These are phyloP conservation scores for Brachionus plicatilis DNA, from an alignment of 1,140 invertebrate species.

Conservation along the genomic window DNA sequence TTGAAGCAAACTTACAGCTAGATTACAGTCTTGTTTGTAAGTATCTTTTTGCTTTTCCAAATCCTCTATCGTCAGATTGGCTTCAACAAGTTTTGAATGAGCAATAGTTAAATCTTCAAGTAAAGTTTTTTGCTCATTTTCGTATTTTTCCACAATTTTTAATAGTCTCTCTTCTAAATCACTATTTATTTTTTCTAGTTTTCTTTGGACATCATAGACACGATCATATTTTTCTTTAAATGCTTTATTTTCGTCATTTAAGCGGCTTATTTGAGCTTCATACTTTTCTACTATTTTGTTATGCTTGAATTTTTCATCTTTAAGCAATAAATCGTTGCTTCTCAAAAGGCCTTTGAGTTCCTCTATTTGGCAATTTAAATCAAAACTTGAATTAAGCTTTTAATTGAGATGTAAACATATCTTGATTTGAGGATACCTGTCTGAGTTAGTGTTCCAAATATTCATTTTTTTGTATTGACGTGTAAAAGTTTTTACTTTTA, in stretches of 20 bases:
- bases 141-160: conserved; percentile 74
- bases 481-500: neutral
- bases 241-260: neutral
- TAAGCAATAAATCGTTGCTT: neutral
- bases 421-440: neutral
- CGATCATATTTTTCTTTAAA: conserved; percentile 15
- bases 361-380: conserved; percentile 3
- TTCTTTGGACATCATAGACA: conserved; percentile 45
- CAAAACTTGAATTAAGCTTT: neutral
- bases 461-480: conserved; percentile 5
- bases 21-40: conserved; percentile 85
- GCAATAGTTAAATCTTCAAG: conserved; percentile 78
- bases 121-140: conserved; percentile 78
- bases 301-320: conserved; percentile 15
- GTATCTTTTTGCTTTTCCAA: conserved; percentile 88
- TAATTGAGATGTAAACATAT: neutral
- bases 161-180: conserved; percentile 87
- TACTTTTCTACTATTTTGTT: neutral
- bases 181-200: conserved; percentile 89
- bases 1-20: conserved; percentile 85
- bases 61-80: conserved; percentile 75
- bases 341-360: conserved; percentile 15
- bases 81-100: conserved; percentile 78
- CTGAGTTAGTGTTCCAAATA: conserved; percentile 9
- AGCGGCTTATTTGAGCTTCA: neutral